Conservation (phyloP, 2,888 invertebrate species). For the Sialis fuliginosa region DNA sequence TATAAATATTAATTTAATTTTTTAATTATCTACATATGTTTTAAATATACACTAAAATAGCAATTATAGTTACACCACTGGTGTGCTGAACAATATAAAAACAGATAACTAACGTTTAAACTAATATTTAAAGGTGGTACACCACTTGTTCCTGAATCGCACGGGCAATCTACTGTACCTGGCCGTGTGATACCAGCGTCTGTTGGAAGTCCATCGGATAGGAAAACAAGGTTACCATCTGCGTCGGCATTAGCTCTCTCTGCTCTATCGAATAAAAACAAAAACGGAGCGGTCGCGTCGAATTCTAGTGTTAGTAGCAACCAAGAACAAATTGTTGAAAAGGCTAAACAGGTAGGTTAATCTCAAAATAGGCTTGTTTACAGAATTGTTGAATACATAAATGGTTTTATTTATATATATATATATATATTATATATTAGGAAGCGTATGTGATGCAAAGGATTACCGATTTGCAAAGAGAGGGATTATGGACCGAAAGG, state of each 20-base stretch:
- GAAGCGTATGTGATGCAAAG: slow-evolving; percentile 90
- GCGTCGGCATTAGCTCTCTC: slow-evolving; percentile 3
- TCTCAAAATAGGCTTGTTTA: no score
- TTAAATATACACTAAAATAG: neutral
- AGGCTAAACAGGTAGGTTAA: slow-evolving; percentile 52
- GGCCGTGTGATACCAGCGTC: slow-evolving; percentile 18
- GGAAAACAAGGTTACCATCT: slow-evolving; percentile 4
- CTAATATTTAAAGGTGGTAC: slow-evolving; percentile 29
- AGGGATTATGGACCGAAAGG: slow-evolving; percentile 88
- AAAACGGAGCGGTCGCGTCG: slow-evolving; percentile 11
- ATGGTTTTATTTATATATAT: neutral
- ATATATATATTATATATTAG: slow-evolving; percentile 24
- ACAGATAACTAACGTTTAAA: neutral
- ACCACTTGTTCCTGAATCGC: slow-evolving; percentile 24
- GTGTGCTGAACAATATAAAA: neutral
- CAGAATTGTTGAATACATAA: no score
- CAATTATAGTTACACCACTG: neutral
- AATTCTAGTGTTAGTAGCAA: slow-evolving; percentile 22
- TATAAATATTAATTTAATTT: no score
- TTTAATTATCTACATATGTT: no score
- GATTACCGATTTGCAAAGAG: slow-evolving; percentile 78
- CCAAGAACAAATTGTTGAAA: slow-evolving; percentile 66
- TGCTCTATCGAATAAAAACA: slow-evolving; percentile 4
- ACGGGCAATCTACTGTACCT: slow-evolving; percentile 4
- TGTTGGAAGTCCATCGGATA: slow-evolving; percentile 9